A percentile compares a stretch with the other conserved stretches of the same genome.
Evolutionary conservation across 2,888 invertebrate genomes (phyloP).

Genomic region (Oscheius sp.): DNA sequence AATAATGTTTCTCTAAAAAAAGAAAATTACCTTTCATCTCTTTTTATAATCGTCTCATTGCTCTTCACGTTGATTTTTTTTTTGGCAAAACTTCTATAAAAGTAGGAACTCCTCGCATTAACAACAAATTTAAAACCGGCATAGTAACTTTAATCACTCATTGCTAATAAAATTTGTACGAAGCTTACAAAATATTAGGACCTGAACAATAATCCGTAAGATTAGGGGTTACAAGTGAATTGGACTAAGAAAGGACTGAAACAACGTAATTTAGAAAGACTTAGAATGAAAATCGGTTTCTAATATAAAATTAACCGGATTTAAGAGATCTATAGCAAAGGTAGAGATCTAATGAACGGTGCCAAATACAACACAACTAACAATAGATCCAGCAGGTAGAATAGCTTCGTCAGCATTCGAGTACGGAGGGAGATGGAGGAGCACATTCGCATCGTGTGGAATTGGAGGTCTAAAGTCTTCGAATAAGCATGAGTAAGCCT

Average conservation of each 20-base stretch:
- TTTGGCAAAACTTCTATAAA: no score
- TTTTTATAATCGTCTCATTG: no score
- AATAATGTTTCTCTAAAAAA: no score
- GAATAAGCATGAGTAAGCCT: not conserved
- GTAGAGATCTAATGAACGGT: not conserved
- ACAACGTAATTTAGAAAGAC: not conserved
- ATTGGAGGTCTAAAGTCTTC: not conserved
- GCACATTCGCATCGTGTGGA: not conserved
- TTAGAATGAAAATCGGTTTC: not conserved
- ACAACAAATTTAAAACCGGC: no score
- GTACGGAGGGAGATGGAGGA: conserved; percentile 1
- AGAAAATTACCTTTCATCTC: no score
- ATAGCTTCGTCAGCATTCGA: not conserved
- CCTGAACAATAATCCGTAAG: not conserved
- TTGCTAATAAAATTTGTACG: no score
- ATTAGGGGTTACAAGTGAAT: conserved; percentile 1
- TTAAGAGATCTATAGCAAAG: not conserved
- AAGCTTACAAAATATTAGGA: no score
- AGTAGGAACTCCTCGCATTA: no score
- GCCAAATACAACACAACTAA: conserved; percentile 5
- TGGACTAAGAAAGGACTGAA: not conserved
- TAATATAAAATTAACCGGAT: not conserved
- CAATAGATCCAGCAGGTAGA: not conserved
- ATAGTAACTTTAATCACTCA: no score
- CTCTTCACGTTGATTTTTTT: no score